A percentile compares a stretch with the other conserved stretches of the same genome.
These are phyloP conservation scores for Bolborhynchus lineola DNA, from an alignment of 2,113 vertebrate genomes.

Conservation along the genomic window DNA sequence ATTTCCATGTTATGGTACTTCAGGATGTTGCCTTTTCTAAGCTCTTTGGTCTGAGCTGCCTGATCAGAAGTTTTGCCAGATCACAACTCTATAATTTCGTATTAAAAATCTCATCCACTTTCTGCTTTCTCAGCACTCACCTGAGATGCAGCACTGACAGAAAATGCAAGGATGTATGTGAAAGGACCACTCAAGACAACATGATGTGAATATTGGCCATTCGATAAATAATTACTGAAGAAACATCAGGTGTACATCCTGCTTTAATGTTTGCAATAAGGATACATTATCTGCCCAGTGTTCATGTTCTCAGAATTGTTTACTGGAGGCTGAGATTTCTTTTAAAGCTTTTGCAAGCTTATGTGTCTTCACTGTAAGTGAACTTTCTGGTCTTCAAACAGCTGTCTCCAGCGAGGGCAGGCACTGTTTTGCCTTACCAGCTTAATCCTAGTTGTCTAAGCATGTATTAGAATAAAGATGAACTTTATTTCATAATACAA, in stretches of 20 bases:
- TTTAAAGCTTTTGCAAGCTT: background rate
- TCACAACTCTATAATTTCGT: background rate
- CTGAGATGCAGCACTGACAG: background rate
- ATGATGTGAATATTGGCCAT: background rate
- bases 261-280: background rate
- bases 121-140: background rate
- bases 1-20: conserved; percentile 32
- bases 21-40: background rate
- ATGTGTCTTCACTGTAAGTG: background rate
- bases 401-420: background rate
- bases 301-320: background rate
- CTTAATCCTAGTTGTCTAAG: background rate
- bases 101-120: background rate
- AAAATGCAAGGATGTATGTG: background rate
- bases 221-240: background rate
- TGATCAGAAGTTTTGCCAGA: background rate
- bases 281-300: background rate
- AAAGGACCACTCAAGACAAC: background rate
- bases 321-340: background rate
- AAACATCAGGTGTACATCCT: background rate
- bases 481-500: background rate
- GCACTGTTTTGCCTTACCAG: background rate
- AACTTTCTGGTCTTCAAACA: background rate
- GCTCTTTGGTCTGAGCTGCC: background rate
- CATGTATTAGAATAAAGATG: background rate